phyloP scores from a whole-genome alignment of 1,140 invertebrate genomes.

The Dendroctonus valens region DNA sequence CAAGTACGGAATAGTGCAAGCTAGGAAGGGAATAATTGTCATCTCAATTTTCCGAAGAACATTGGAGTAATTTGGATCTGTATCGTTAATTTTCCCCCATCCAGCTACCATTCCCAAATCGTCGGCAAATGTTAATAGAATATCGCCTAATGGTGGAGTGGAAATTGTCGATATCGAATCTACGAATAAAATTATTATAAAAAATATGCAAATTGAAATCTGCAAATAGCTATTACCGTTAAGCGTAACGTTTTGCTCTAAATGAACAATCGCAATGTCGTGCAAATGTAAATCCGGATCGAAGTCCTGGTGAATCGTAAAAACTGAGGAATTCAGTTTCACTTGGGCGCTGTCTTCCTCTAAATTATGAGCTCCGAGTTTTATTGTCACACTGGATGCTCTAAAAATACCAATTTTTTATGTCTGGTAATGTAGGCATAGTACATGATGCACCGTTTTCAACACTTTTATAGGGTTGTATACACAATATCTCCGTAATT shows the following conservation, averaged over 20 bases:
- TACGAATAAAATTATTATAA: slow-evolving; percentile 19
- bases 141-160: slow-evolving; percentile 49
- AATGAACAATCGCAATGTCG: slow-evolving; percentile 59
- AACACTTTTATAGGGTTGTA: too few species aligned
- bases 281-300: slow-evolving; percentile 50
- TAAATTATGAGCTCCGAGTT: slow-evolving; percentile 55
- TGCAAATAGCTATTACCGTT: not conserved
- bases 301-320: slow-evolving; percentile 54
- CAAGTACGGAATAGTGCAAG: slow-evolving; percentile 45
- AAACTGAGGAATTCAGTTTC: slow-evolving; percentile 45
- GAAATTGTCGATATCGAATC: slow-evolving; percentile 42
- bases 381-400: slow-evolving; percentile 41
- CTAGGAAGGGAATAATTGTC: slow-evolving; percentile 41
- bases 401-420: slow-evolving; percentile 21
- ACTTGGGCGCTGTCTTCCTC: slow-evolving; percentile 50
- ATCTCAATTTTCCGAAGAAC: slow-evolving; percentile 42
- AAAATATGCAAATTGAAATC: not conserved
- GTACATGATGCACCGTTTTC: not conserved
- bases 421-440: not conserved
- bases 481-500: too few species aligned
- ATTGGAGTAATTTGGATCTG: slow-evolving; percentile 37
- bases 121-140: slow-evolving; percentile 49
- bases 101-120: slow-evolving; percentile 52
- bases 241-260: slow-evolving; percentile 44
- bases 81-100: slow-evolving; percentile 54